Conservation (phyloP, 1,140 invertebrate species). For the Ditylenchus dipsaci region DNA sequence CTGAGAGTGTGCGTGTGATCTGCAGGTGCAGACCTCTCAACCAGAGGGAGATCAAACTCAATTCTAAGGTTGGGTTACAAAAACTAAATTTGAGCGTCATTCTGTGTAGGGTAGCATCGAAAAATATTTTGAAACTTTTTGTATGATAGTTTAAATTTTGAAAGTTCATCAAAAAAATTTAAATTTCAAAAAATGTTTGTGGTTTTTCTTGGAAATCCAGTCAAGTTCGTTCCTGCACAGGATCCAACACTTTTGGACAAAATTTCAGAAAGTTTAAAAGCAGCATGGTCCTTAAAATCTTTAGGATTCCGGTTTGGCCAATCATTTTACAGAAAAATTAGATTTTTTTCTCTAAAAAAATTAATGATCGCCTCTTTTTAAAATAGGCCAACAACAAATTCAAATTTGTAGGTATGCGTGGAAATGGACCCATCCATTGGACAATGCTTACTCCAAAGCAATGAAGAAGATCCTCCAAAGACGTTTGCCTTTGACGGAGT, state of each 20-base stretch:
- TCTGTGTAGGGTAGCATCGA: constrained; percentile 71
- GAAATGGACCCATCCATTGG: constrained; percentile 67
- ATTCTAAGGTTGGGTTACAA: constrained; percentile 66
- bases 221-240: too few species aligned
- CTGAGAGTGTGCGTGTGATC: constrained; percentile 82
- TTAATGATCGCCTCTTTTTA: too few species aligned
- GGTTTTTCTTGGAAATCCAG: background rate
- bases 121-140: too few species aligned
- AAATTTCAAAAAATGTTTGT: background rate
- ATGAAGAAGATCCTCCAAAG: constrained; percentile 66
- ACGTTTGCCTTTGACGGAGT: constrained; percentile 73
- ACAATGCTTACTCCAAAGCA: constrained; percentile 65
- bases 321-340: too few species aligned
- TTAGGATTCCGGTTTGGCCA: too few species aligned
- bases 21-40: constrained; percentile 86
- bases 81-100: constrained; percentile 67
- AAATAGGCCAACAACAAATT: too few species aligned
- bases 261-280: too few species aligned
- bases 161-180: constrained; percentile 1
- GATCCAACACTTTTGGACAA: too few species aligned
- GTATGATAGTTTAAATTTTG: background rate
- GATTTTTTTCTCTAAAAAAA: too few species aligned
- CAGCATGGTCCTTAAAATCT: too few species aligned
- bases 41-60: constrained; percentile 68
- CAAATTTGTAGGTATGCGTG: constrained; percentile 67